phyloP scores from a whole-genome alignment of 2,113 vertebrate genomes.

The Pluvianellus socialis region DNA sequence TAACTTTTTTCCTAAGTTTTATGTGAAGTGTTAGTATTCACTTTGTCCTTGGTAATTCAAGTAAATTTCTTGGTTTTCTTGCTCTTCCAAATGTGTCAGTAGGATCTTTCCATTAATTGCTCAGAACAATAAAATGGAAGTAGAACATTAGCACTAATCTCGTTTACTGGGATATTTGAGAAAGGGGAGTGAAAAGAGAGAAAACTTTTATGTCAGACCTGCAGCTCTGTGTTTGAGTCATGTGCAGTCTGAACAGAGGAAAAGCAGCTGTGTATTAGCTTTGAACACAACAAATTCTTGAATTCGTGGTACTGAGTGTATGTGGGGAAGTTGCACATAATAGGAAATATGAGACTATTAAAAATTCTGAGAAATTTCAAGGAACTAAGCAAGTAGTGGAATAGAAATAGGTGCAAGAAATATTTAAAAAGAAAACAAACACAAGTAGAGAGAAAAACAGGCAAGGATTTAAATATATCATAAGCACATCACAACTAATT shows the following conservation, averaged over 20 bases:
- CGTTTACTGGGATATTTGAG: neutral
- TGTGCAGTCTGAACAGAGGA: neutral
- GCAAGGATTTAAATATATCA: conserved; percentile 30
- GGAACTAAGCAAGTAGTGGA: neutral
- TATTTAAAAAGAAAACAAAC: conserved; percentile 12
- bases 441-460: conserved; percentile 12
- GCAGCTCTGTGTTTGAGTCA: neutral
- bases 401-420: neutral
- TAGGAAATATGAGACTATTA: neutral
- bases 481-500: conserved; percentile 41
- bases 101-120: neutral
- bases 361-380: neutral
- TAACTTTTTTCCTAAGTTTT: neutral
- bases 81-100: neutral
- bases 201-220: neutral
- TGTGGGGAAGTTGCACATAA: neutral
- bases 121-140: neutral
- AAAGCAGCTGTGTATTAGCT: neutral
- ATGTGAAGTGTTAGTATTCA: neutral
- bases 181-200: neutral
- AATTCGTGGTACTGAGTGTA: neutral
- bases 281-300: neutral
- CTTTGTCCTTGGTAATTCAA: neutral
- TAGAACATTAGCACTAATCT: neutral
- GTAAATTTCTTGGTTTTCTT: neutral